Base-by-base conservation (phyloP, 2,113 vertebrate genomes). In the Monarcha castaneiventris region DNA sequence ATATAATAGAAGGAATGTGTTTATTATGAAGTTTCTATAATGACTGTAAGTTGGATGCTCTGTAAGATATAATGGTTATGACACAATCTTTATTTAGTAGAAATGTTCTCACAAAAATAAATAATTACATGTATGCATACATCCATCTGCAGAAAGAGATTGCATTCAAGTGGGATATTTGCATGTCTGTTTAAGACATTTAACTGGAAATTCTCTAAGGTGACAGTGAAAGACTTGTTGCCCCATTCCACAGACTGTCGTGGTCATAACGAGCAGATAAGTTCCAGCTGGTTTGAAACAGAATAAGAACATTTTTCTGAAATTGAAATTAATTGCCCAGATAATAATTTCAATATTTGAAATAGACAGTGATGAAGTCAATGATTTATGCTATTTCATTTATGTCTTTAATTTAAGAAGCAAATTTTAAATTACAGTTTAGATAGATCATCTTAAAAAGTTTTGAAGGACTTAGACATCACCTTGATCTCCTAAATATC, bases 311-410 rank as follows among this genome's bases (percentile, higher is more conserved):
- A 23, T 79, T 87, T 82, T 76, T 66, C 19, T 69, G 39, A 61
- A 92, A 89, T 35, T 69, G 16, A 87, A 93, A 87, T 72, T 33
- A 82, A 85, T 68, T 72, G 25, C 23, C 35, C 33, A 71, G 58
- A 83, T 33, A 93, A 61, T 35, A 16, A 66, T 94, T 95, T 91
- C 59, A 84, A 9, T 71, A 83, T 82, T 56, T 87, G 49, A 64
- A 82, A 82, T 56, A 91, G 51, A 74, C 5, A 69, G 19, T 55
- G 39, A 62, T 67, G 15, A 83, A 86, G 26, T 41, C 1, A 1
- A 37, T 82, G 52, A 74, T 72, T 79, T 94, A 85, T 80, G 29
- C 20, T 63, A 35, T 73, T 55, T 56, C 32, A 43, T 52, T 13
- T 63, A 49, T 19, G 5, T 18, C 43, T 79, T 73, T 74, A 26